Conservation (phyloP, 2,888 invertebrate genomes). For the Apamea epomidion region DNA sequence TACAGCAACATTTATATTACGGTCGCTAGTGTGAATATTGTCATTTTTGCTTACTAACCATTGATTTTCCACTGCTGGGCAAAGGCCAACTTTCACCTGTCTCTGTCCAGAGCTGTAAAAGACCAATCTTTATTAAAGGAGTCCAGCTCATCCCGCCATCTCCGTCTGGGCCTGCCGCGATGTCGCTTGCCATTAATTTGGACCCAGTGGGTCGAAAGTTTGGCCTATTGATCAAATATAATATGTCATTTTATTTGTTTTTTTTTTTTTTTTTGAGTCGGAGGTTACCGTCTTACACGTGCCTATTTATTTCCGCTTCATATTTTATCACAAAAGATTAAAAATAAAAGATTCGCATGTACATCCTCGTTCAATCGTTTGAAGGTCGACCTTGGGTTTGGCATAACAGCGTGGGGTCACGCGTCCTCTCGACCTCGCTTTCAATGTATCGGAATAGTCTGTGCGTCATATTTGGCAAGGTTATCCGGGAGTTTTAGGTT, state of each 20-base stretch:
- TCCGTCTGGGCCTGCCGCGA: too few species aligned
- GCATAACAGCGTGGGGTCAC: conserved; percentile 14
- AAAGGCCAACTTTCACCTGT: neutral
- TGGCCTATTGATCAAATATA: too few species aligned
- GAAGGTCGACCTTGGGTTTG: conserved; percentile 21
- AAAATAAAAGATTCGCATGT: conserved; percentile 13
- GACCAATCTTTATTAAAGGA: too few species aligned
- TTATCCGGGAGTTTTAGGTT: conserved; percentile 2
- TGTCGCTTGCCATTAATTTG: too few species aligned
- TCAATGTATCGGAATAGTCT: conserved; percentile 12
- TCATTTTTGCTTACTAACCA: neutral
- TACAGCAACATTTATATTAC: too few species aligned
- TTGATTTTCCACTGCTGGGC: too few species aligned
- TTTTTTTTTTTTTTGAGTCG: too few species aligned
- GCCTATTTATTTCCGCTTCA: conserved; percentile 7
- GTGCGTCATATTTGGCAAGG: conserved; percentile 24
- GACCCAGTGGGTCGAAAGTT: too few species aligned
- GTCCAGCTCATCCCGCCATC: too few species aligned
- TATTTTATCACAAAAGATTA: conserved; percentile 25
- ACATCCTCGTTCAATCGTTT: conserved; percentile 8
- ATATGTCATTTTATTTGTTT: too few species aligned
- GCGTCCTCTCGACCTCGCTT: conserved; percentile 28
- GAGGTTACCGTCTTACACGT: neutral
- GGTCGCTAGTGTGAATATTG: too few species aligned
- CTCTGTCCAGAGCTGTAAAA: neutral